Conservation (phyloP, 2,113 vertebrate genomes). For the Pantherophis guttatus region DNA sequence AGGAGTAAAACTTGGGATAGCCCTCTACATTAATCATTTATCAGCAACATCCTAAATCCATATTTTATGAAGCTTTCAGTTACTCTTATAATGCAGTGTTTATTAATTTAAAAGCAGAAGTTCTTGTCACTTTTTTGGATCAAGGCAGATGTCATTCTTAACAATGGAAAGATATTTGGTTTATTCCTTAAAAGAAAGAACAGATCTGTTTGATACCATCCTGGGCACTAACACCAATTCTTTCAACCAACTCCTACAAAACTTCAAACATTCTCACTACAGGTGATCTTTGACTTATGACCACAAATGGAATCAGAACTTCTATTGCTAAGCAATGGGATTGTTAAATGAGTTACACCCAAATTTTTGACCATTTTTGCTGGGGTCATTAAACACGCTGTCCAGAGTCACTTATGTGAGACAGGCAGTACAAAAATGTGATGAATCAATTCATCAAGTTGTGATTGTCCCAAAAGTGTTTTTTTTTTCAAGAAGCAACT, state of each 20-base stretch:
- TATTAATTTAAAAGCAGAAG: constrained; percentile 53
- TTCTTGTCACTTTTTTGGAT: constrained; percentile 1
- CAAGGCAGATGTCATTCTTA: constrained; percentile 2
- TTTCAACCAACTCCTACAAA: neutral
- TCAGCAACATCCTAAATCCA: constrained; percentile 25
- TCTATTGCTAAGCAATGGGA: neutral
- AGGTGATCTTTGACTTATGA: neutral
- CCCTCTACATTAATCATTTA: constrained; percentile 34
- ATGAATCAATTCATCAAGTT: neutral
- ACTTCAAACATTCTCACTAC: neutral
- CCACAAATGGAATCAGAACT: neutral
- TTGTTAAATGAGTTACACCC: neutral
- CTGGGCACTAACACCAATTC: neutral
- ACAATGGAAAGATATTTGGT: neutral
- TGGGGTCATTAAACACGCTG: neutral
- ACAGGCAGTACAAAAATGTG: neutral
- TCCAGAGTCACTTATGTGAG: neutral
- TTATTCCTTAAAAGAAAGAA: neutral
- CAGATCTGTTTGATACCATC: neutral
- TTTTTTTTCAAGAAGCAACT: neutral
- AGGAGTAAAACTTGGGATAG: constrained; percentile 37
- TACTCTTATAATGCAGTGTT: constrained; percentile 30
- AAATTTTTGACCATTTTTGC: neutral
- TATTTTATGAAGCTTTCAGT: constrained; percentile 55
- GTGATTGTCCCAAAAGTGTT: neutral